Base-by-base conservation (phyloP, 1,140 invertebrate genomes). In the Daktulosphaira vitifoliae region DNA sequence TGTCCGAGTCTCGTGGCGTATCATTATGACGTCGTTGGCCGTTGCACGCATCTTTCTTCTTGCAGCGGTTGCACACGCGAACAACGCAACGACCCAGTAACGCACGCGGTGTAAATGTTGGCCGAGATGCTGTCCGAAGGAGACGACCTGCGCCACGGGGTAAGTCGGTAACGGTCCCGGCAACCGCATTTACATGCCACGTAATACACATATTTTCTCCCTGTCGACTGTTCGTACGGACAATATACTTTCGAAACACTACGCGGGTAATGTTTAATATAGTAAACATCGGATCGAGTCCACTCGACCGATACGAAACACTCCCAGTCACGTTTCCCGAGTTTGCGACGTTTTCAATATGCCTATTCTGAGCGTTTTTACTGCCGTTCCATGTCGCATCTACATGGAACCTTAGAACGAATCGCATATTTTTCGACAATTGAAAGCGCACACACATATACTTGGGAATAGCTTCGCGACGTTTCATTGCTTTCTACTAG, bases 281-380 rank as follows among this genome's bases (percentile, higher is more conserved):
- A 33, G 29, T 33, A 33, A 33, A 6, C 29, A 6, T 11, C 29
- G 29, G n/a, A n/a, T n/a, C 29, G 54, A 59, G 54, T 22, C 44
- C 54, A 18, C 38, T 59, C 39, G 16, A 59, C 54, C 54, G 54
- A 59, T 29, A 46, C 54, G 38, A n/a, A 59, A 59, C 54, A 46
- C 39, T 59, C 54, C 42, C 54, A 46, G 54, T 59, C 54, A 59
- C 54, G 54, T 59, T 59, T 59, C 25, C 54, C 25, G 37, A 54
- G 54, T 46, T 39, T 44, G 15, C 23, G 1, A n/a, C 3, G 38
- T 59, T 44, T 56, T 59, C 25, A 59, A 42, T 59, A 59, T 38
- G 44, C 22, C 54, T 23, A 59, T 59, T 59, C 53, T 25, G 29
- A 5, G 39, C n/a, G 39, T n/a, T 37, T 37, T 37, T 37, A n/a